phyloP scores from a whole-genome alignment of 2,113 vertebrate species.

The Dolichotis patagonum region DNA sequence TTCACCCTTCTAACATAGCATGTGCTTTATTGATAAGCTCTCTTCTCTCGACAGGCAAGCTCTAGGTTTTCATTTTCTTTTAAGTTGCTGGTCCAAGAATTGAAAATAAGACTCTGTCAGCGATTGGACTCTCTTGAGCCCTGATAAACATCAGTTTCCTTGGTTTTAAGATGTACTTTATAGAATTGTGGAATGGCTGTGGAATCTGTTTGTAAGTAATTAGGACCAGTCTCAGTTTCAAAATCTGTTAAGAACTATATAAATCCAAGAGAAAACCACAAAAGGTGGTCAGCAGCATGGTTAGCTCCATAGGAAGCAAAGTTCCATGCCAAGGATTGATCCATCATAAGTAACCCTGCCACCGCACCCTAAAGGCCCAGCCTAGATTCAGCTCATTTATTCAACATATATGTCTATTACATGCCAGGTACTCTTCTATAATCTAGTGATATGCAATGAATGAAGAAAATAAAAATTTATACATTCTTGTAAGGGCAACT shows the following conservation, averaged over 20 bases:
- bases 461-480: not conserved
- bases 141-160: not conserved
- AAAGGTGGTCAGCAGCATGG: not conserved
- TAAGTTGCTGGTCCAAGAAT: not conserved
- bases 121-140: not conserved
- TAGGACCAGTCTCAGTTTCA: not conserved
- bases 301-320: not conserved
- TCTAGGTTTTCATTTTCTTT: not conserved
- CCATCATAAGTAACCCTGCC: fast-evolving
- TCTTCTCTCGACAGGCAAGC: not conserved
- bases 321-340: conserved; percentile 39
- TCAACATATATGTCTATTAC: not conserved
- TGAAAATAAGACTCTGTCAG: not conserved
- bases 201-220: not conserved
- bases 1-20: not conserved
- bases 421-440: not conserved
- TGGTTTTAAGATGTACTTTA: too few relatives aligned
- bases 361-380: not conserved
- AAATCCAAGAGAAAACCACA: not conserved
- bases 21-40: not conserved
- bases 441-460: not conserved
- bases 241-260: not conserved
- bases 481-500: not conserved
- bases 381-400: not conserved
- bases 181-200: not conserved